Evolutionary conservation across 2,113 vertebrate species (phyloP), one percentile per base, ranked within the genome.

Genomic region (Rhabdornis inornatus): DNA sequence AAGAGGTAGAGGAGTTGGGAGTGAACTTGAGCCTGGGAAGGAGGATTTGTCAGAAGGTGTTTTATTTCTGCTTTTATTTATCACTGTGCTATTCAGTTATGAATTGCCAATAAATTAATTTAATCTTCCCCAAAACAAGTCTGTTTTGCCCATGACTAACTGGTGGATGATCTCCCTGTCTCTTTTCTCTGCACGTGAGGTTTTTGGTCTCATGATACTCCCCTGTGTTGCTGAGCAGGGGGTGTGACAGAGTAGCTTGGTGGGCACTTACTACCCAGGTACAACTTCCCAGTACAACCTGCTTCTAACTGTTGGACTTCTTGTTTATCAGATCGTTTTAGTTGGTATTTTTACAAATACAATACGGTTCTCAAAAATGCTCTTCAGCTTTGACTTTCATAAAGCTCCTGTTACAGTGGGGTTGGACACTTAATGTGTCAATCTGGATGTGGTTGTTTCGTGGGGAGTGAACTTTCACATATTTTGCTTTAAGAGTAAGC

Each of bases 161-260:
- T 14, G 25, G 15, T 21, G 64, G 42, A 18, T 42, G 40, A 45
- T 37, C 11, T 65, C 16, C 22, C 20, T 47, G 30, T 61, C 30
- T 19, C 13, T 39, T 52, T 24, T 56, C 21, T 57, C 1, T 0
- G 24, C 17, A 28, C 2, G 0, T 30, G n/a, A 63, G 24, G 10
- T 45, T 89, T 93, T 83, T 17, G 50, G 15, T 75, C 13, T 63
- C 4, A 44, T 27, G 30, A 53, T 28, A 33, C 53, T 31, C 17
- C 15, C 0, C 7, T 27, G 3, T 37, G 35, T 87, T 77, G 25
- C 49, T 69, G 53, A 44, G 47, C 19, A 65, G 11, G 12, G 31
- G 2, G 0, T 71, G n/a, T 66, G 44, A n/a, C 30, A 78, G 31
- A 80, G 8, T 63, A 90, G 15, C 30, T 60, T 42, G 44, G 8